These are phyloP conservation scores for Formicarius rufipectus DNA, from an alignment of 2,113 vertebrate species.

Conservation along the genomic window DNA sequence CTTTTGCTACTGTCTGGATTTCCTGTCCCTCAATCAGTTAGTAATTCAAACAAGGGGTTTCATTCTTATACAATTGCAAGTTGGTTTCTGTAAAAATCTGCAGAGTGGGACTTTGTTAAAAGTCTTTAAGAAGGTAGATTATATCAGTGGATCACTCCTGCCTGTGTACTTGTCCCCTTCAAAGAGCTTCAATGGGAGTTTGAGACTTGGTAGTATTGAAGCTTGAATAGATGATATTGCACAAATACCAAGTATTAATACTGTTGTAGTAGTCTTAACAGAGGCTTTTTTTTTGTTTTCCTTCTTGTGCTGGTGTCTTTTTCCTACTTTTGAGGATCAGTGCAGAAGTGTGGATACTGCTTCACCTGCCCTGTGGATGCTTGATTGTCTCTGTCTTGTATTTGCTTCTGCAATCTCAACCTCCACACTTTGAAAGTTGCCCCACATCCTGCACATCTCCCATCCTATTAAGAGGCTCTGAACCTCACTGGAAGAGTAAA, in stretches of 20 bases:
- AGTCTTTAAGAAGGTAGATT: neutral
- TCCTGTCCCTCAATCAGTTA: neutral
- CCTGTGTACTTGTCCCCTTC: neutral
- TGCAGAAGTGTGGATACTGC: neutral
- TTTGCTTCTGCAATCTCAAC: neutral
- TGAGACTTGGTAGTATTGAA: neutral
- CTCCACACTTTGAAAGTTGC: neutral
- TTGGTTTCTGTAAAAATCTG: neutral
- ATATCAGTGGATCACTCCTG: accelerated
- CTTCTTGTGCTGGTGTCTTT: neutral
- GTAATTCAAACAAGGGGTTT: neutral
- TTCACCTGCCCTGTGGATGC: neutral
- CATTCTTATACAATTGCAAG: neutral
- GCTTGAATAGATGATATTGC: neutral
- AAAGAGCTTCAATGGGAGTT: neutral
- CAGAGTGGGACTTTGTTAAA: neutral
- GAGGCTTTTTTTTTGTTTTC: neutral
- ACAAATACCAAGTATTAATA: neutral
- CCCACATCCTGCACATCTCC: accelerated
- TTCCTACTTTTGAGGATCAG: neutral
- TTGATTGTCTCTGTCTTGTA: neutral
- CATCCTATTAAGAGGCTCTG: neutral
- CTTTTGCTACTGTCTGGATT: neutral
- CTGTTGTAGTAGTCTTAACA: neutral
- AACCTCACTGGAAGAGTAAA: neutral